These are phyloP conservation scores for Stichodactyla mertensii DNA, from an alignment of 64 coral and sea anemone genomes.

Conservation along the genomic window DNA sequence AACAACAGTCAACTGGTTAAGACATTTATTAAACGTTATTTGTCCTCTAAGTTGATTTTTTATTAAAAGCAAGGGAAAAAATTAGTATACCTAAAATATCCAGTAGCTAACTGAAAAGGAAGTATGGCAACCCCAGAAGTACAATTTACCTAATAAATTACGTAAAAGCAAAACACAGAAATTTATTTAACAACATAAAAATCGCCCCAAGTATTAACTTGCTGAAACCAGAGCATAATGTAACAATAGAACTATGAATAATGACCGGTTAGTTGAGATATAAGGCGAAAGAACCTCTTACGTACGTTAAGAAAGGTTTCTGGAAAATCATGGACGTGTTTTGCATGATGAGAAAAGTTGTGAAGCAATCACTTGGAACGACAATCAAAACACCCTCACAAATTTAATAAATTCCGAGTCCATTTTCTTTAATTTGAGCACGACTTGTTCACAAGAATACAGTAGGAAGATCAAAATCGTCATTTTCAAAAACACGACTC, in stretches of 20 bases:
- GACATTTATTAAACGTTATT: no score
- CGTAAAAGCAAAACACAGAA: not conserved
- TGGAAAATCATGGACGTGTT: not conserved
- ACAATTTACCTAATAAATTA: not conserved
- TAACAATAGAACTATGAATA: not conserved
- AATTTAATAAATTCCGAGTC: not conserved
- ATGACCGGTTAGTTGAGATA: not conserved
- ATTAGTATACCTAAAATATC: not conserved
- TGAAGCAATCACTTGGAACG: constrained; percentile 14
- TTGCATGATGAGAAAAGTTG: not conserved
- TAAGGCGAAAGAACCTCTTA: not conserved
- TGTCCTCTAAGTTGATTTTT: not conserved
- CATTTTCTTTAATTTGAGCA: not conserved
- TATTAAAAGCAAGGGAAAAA: not conserved
- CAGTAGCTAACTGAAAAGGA: not conserved
- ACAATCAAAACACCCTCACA: not conserved
- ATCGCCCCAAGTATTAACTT: not conserved
- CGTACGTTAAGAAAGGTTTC: not conserved
- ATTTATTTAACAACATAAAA: not conserved
- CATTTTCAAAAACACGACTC: not conserved
- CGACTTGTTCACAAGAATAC: not conserved
- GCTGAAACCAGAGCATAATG: not conserved
- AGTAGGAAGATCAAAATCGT: not conserved
- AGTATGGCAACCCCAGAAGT: not conserved
- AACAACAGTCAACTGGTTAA: no score